phyloP scores from a whole-genome alignment of 2,113 vertebrate species.

The Ameiurus melas region DNA sequence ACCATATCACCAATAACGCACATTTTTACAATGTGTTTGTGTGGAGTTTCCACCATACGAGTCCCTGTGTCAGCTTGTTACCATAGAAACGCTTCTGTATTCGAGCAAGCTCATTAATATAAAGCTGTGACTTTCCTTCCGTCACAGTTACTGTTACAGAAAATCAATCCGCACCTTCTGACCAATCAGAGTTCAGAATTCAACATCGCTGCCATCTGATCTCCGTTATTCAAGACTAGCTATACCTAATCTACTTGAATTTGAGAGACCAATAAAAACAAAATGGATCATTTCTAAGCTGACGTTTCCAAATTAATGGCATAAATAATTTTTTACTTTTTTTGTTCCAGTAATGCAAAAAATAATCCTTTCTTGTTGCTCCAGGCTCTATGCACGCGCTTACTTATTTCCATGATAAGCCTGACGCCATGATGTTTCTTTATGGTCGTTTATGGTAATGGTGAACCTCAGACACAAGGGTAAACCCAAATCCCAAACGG shows the following conservation, averaged over 20 bases:
- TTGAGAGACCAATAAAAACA: neutral
- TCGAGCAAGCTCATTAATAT: neutral
- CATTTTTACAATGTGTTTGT: neutral
- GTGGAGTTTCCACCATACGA: neutral
- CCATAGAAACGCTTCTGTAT: neutral
- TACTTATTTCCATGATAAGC: neutral
- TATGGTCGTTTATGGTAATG: neutral
- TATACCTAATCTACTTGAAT: neutral
- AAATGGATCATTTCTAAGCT: neutral
- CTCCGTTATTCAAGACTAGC: neutral
- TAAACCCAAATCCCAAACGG: neutral
- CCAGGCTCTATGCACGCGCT: neutral
- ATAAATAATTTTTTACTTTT: neutral
- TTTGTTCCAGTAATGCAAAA: neutral
- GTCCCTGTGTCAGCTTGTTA: neutral
- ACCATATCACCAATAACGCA: neutral
- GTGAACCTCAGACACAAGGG: neutral
- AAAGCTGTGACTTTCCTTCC: neutral
- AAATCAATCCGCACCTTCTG: neutral
- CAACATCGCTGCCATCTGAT: neutral
- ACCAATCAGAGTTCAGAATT: neutral
- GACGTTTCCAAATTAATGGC: neutral
- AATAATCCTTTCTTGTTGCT: neutral
- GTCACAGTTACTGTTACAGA: neutral
- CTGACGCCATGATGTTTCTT: no score